Evolutionary conservation across 2,113 vertebrate species (phyloP).

Genomic region (Macquaria australasica): DNA sequence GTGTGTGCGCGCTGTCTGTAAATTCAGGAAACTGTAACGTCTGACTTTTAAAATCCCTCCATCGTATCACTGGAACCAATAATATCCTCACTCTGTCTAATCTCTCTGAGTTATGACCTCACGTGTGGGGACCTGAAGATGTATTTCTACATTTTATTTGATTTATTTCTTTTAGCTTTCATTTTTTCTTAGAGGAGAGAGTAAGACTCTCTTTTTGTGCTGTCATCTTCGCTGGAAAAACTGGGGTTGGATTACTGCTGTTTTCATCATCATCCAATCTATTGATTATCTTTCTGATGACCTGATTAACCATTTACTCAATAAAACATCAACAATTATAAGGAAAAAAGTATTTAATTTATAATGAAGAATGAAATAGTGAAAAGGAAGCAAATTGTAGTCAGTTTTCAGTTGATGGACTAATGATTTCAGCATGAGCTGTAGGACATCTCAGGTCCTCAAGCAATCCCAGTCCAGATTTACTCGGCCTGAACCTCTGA

Average conservation of each 20-base stretch:
- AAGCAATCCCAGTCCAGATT: conserved; percentile 1
- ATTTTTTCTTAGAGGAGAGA: background rate
- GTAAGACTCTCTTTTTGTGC: background rate
- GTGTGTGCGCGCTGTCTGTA: conserved; percentile 30
- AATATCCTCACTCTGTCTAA: conserved; percentile 10
- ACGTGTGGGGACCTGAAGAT: background rate
- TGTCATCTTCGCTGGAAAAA: background rate
- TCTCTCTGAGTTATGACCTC: background rate
- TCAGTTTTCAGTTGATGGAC: background rate
- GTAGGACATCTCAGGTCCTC: background rate
- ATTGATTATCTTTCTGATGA: background rate
- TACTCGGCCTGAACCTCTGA: background rate
- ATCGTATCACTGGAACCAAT: conserved; percentile 7
- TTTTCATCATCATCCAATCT: conserved; percentile 14
- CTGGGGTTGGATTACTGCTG: background rate
- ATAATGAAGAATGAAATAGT: background rate
- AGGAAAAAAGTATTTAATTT: background rate
- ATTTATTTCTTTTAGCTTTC: conserved; percentile 4
- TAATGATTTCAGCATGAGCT: background rate
- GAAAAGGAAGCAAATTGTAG: background rate
- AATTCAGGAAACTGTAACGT: conserved; percentile 42
- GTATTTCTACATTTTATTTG: conserved; percentile 7
- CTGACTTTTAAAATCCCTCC: conserved; percentile 40
- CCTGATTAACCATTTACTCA: background rate
- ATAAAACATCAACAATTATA: background rate